phyloP scores from a whole-genome alignment of 2,113 vertebrate genomes.

The Mus spicilegus region DNA sequence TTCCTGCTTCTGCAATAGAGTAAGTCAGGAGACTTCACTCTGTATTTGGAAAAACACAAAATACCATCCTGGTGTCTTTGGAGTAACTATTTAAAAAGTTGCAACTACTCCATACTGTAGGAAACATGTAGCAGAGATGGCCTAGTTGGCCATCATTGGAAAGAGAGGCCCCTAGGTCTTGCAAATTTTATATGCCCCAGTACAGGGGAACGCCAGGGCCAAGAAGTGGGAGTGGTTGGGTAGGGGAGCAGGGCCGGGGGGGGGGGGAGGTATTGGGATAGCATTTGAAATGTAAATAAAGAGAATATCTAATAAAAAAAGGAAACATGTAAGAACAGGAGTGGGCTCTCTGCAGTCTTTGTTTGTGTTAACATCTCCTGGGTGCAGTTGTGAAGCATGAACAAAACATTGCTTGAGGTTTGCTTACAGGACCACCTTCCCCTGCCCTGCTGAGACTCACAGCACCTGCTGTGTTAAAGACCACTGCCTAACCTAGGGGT shows the following conservation, averaged over 20 bases:
- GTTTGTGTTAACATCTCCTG: background rate
- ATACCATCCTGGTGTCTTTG: background rate
- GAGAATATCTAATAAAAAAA: too few relatives aligned
- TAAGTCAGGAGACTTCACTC: background rate
- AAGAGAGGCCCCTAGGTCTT: too few relatives aligned
- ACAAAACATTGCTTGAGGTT: background rate
- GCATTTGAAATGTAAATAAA: too few relatives aligned
- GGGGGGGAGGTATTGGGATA: too few relatives aligned
- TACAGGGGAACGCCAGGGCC: too few relatives aligned
- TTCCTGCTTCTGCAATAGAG: background rate
- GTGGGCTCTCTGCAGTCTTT: fast-evolving
- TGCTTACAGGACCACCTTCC: background rate
- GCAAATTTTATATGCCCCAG: too few relatives aligned
- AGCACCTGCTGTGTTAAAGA: background rate
- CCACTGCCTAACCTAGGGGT: background rate
- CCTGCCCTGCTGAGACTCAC: background rate
- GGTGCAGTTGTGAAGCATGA: background rate
- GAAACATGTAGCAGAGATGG: background rate
- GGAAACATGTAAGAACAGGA: background rate
- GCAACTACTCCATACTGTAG: background rate
- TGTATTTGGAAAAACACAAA: background rate
- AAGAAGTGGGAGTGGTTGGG: too few relatives aligned
- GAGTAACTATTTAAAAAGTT: background rate
- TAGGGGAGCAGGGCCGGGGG: too few relatives aligned
- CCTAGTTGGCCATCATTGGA: too few relatives aligned